phyloP scores from a whole-genome alignment of 2,797 vertebrate species.

The Typhlichthys eigenmanni region DNA sequence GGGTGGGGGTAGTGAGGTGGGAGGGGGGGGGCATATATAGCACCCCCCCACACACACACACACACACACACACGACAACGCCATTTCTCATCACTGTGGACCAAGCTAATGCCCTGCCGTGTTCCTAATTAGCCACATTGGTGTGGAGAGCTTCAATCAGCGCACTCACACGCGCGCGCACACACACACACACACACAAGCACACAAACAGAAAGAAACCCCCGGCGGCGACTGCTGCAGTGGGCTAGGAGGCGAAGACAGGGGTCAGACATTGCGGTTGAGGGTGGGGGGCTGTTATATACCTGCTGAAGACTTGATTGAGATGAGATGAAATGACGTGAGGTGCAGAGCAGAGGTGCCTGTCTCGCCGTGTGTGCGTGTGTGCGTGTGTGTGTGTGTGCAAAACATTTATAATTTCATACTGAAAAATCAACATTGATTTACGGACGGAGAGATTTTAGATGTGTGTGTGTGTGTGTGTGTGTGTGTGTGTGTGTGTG shows the following conservation, averaged over 20 bases:
- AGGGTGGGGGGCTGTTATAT: conserved; percentile 46
- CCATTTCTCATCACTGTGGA: conserved; percentile 42
- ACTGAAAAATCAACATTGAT: conserved; percentile 60
- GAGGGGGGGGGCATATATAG: conserved; percentile 42
- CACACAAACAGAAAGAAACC: neutral
- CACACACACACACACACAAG: conserved; percentile 3
- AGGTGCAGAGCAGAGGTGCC: conserved; percentile 37
- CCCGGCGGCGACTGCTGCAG: conserved; percentile 3
- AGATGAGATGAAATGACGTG: conserved; percentile 45
- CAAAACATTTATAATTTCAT: conserved; percentile 52
- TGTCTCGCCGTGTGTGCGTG: conserved; percentile 23
- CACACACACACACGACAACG: conserved; percentile 19
- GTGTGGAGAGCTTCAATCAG: conserved; percentile 50
- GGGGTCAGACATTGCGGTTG: conserved; percentile 54
- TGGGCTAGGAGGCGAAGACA: conserved; percentile 29
- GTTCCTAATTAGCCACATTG: conserved; percentile 73
- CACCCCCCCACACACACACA: conserved; percentile 25
- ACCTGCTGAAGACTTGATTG: conserved; percentile 2
- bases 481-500: no score
- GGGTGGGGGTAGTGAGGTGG: conserved; percentile 25
- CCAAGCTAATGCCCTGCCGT: conserved; percentile 65
- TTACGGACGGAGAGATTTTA: conserved; percentile 35
- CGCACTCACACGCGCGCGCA: conserved; percentile 14
- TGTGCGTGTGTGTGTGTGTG: conserved; percentile 15
- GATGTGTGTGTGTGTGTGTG: neutral